Evolutionary conservation across 2,888 invertebrate genomes (phyloP), one percentile per base, ranked within the genome.

Genomic region (Tetragonula carbonaria): DNA sequence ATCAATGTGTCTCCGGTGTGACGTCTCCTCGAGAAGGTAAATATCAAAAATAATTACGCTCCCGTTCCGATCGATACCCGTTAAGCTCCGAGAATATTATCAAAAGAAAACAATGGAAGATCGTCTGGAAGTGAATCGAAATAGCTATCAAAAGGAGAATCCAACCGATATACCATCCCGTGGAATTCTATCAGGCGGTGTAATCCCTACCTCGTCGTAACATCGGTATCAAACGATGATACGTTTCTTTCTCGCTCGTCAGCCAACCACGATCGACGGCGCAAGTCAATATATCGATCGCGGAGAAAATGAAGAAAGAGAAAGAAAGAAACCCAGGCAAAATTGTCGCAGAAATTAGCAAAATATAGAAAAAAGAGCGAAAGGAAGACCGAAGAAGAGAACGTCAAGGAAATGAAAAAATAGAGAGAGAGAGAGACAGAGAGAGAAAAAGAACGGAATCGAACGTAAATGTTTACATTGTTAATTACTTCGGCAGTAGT

Each of bases 401-500:
- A n/a, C 4, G 51, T 21, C 2, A 53, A 63, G 57, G 33, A 50
- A 5, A 14, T 18, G 4, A 50, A 4, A 16, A 4, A 16, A 13
- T n/a, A n/a, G 11, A 16, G 16, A 23, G 18, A 45, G 11, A 33
- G 38, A 16, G 57, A 45, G 65, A 23, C 28, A 55, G 13, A 8
- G 45, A 51, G 53, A 53, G 70, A 76, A 45, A 68, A 21, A 14
- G n/a, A 14, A 8, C 16, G 65, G 78, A 77, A 86, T 86, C 86
- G 73, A 87, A 78, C 75, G 84, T 82, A 87, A 90, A 90, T 90
- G 88, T 90, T 90, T 90, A 90, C 85, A 82, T 78, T 79, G 88
- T 90, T 90, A 90, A 90, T 90, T 90, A 88, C 88, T 80, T 85
- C 81, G 68, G 82, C 73, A 77, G 86, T 88, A 88, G 84, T 87